phyloP scores from a whole-genome alignment of 2,888 invertebrate genomes.

The Adelognathus sp. region DNA sequence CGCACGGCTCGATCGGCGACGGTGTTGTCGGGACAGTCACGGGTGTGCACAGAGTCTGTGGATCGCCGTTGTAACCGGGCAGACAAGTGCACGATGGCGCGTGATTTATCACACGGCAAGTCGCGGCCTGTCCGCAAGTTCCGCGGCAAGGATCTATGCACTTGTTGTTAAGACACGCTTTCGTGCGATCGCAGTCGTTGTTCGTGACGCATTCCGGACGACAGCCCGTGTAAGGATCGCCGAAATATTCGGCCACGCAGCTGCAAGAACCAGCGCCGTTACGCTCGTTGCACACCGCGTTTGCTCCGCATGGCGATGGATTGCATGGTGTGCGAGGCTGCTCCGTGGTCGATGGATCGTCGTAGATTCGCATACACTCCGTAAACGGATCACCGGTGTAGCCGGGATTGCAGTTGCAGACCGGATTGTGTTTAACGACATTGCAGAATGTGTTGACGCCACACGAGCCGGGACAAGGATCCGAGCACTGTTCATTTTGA shows the following conservation, averaged over 20 bases:
- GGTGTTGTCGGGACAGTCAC: slow-evolving; percentile 64
- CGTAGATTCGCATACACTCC: slow-evolving; percentile 84
- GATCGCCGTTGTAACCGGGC: slow-evolving; percentile 90
- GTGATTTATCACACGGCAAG: slow-evolving; percentile 91
- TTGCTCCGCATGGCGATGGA: slow-evolving; percentile 93
- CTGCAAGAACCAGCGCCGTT: slow-evolving; percentile 92
- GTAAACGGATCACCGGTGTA: slow-evolving; percentile 93
- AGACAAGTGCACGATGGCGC: slow-evolving; percentile 91
- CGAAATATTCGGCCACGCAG: slow-evolving; percentile 91
- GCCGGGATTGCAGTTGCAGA: slow-evolving; percentile 90
- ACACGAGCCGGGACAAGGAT: slow-evolving; percentile 93
- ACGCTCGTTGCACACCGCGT: slow-evolving; percentile 91
- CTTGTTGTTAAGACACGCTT: slow-evolving; percentile 92
- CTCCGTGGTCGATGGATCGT: slow-evolving; percentile 83
- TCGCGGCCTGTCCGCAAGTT: slow-evolving; percentile 91
- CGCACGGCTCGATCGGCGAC: slow-evolving; percentile 84
- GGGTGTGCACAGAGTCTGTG: slow-evolving; percentile 83
- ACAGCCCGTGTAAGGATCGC: slow-evolving; percentile 93
- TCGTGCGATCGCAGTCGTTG: slow-evolving; percentile 89
- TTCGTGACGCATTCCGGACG: slow-evolving; percentile 93
- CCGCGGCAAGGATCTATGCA: slow-evolving; percentile 92
- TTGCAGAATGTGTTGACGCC: slow-evolving; percentile 90
- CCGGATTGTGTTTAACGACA: slow-evolving; percentile 92
- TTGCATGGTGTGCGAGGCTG: slow-evolving; percentile 89
- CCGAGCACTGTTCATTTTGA: slow-evolving; percentile 90